Percentiles rank a stretch among this genome's conserved stretches.
These are phyloP conservation scores for Anarsia innoxiella DNA, from an alignment of 2,888 invertebrate genomes.

Conservation along the genomic window DNA sequence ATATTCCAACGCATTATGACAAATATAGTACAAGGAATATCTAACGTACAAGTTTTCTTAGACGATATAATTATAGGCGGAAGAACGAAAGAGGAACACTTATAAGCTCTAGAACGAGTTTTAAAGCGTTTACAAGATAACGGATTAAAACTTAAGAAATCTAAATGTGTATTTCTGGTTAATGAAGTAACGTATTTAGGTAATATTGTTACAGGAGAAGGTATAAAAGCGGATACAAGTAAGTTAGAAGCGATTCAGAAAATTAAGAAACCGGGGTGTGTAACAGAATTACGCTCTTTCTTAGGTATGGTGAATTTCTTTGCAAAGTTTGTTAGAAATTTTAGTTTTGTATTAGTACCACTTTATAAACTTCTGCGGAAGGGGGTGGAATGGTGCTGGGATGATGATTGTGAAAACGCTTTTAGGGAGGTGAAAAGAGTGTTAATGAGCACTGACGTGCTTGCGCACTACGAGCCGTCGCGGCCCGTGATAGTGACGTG, in stretches of 20 bases:
- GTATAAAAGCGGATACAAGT: not conserved
- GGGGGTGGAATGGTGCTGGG: constrained; percentile 1
- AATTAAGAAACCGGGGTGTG: not conserved
- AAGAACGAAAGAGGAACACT: not conserved
- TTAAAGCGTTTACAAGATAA: not conserved
- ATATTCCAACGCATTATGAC: constrained; percentile 13
- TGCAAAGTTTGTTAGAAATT: not conserved
- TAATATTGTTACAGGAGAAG: too few species aligned
- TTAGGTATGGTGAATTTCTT: constrained; percentile 2
- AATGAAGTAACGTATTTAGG: not conserved
- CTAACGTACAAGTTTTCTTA: constrained; percentile 4
- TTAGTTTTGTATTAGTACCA: not conserved
- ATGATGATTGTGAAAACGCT: not conserved
- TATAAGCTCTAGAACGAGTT: not conserved
- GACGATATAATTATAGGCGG: too few species aligned
- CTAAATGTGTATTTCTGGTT: not conserved
- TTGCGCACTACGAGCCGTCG: not conserved
- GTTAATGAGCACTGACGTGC: not conserved
- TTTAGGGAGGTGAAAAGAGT: not conserved
- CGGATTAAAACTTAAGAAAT: not conserved
- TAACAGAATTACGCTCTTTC: not conserved
- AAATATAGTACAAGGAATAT: constrained; percentile 5
- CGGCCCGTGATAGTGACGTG: not conserved
- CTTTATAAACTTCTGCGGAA: not conserved
- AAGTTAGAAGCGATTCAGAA: not conserved